A percentile compares a stretch with the other conserved stretches of the same genome.
phyloP scores from a whole-genome alignment of 2,113 vertebrate genomes.

The Paramormyrops kingsleyae region DNA sequence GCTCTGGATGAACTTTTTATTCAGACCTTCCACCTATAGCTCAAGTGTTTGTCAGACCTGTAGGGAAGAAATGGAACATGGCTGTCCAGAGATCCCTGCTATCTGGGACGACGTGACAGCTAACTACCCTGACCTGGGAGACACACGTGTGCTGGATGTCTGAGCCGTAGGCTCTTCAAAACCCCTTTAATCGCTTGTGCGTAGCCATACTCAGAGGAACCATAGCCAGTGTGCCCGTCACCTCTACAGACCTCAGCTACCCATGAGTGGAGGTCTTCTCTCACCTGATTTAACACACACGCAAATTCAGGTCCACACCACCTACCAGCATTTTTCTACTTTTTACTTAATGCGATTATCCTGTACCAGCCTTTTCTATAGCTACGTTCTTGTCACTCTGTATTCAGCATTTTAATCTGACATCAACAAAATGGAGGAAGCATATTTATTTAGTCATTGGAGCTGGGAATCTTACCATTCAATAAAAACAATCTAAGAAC shows the following conservation, averaged over 20 bases:
- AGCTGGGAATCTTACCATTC: not conserved
- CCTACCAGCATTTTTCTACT: not conserved
- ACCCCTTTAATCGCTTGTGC: not conserved
- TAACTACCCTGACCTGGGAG: not conserved
- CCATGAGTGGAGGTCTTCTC: not conserved
- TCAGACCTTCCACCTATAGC: not conserved
- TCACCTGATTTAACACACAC: not conserved
- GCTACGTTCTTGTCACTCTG: not conserved
- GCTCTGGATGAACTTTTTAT: not conserved
- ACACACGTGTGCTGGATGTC: not conserved
- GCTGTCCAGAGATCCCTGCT: not conserved
- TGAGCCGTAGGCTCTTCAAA: not conserved
- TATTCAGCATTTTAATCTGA: not conserved
- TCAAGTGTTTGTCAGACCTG: not conserved
- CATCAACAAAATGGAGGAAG: not conserved
- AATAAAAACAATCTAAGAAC: not conserved
- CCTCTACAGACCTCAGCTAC: not conserved
- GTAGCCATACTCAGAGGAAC: not conserved
- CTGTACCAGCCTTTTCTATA: too few relatives aligned
- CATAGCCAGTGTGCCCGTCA: not conserved
- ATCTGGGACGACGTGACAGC: not conserved
- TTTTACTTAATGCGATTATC: not conserved
- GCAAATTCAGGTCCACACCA: not conserved
- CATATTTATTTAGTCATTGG: not conserved
- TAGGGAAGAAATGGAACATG: not conserved